These are phyloP conservation scores for Spodoptera exigua DNA, from an alignment of 2,888 invertebrate genomes.

Conservation along the genomic window DNA sequence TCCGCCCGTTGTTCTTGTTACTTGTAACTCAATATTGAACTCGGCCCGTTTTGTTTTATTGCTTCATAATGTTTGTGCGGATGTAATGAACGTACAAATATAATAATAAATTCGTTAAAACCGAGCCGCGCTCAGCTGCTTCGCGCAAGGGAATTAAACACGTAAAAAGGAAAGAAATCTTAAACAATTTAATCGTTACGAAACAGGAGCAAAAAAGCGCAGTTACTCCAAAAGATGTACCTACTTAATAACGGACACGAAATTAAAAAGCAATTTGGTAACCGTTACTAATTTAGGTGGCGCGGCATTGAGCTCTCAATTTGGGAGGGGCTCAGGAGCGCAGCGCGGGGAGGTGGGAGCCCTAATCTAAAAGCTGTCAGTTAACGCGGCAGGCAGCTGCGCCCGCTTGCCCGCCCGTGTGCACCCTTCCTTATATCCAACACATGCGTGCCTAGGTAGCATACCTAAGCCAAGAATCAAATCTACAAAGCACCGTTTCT, in stretches of 20 bases:
- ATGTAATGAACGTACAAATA: conserved; percentile 51
- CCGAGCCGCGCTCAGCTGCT: conserved; percentile 15
- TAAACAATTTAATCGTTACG: conserved; percentile 41
- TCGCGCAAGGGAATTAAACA: conserved; percentile 27
- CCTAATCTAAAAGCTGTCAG: conserved; percentile 89
- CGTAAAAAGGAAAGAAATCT: conserved; percentile 17
- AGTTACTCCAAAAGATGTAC: conserved; percentile 69
- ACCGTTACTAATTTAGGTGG: conserved; percentile 87
- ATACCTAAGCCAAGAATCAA: conserved; percentile 37
- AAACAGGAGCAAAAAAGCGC: conserved; percentile 57
- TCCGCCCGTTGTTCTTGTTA: conserved; percentile 82
- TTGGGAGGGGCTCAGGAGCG: conserved; percentile 76
- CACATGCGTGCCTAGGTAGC: conserved; percentile 58
- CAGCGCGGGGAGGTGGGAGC: conserved; percentile 67
- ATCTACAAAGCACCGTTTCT: conserved; percentile 32
- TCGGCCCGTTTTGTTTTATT: conserved; percentile 67
- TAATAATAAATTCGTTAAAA: conserved; percentile 48
- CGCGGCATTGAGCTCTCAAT: conserved; percentile 82
- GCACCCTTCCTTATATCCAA: conserved; percentile 72
- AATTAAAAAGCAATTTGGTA: conserved; percentile 89
- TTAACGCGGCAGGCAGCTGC: conserved; percentile 82
- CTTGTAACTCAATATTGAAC: conserved; percentile 83
- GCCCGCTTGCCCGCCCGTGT: conserved; percentile 68
- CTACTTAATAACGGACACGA: conserved; percentile 81
- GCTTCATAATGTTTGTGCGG: conserved; percentile 55